Evolutionary conservation across 1,140 invertebrate genomes (phyloP).

Genomic region (Thalassaphorura encarpata): DNA sequence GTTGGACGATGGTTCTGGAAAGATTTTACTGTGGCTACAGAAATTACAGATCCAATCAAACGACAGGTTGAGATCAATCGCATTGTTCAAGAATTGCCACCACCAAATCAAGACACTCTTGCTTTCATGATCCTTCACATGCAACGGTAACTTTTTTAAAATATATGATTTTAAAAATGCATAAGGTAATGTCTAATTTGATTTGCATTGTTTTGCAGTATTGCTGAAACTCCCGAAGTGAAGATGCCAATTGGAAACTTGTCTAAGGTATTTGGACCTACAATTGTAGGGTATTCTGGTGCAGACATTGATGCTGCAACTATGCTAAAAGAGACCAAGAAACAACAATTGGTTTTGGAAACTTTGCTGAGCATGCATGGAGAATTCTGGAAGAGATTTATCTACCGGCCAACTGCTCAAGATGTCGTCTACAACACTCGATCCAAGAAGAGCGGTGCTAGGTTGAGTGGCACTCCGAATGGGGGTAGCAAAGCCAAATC

Average conservation of each 20-base stretch:
- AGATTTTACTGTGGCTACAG: conserved; percentile 64
- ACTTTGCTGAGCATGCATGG: conserved; percentile 51
- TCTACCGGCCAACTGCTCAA: conserved; percentile 37
- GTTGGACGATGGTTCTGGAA: conserved; percentile 61
- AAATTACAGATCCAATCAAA: conserved; percentile 45
- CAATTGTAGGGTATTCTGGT: conserved; percentile 67
- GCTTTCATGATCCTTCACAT: conserved; percentile 76
- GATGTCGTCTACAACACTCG: conserved; percentile 1
- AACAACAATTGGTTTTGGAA: conserved; percentile 54
- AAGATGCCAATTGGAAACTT: conserved; percentile 71
- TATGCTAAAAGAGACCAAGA: conserved; percentile 52
- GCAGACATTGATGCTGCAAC: conserved; percentile 49
- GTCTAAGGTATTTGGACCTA: conserved; percentile 72
- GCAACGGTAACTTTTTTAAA: conserved; percentile 47
- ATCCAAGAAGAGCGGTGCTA: background rate
- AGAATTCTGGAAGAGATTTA: conserved; percentile 55
- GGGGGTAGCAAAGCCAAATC: background rate
- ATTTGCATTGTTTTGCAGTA: conserved; percentile 41
- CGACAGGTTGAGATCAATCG: conserved; percentile 50
- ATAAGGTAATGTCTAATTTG: background rate
- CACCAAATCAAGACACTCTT: conserved; percentile 75
- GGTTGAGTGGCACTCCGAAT: background rate
- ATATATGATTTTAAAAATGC: background rate
- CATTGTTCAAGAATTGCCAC: conserved; percentile 61
- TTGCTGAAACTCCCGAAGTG: conserved; percentile 56